These are phyloP conservation scores for Dioctria linearis DNA, from an alignment of 2,888 invertebrate genomes.

Conservation along the genomic window DNA sequence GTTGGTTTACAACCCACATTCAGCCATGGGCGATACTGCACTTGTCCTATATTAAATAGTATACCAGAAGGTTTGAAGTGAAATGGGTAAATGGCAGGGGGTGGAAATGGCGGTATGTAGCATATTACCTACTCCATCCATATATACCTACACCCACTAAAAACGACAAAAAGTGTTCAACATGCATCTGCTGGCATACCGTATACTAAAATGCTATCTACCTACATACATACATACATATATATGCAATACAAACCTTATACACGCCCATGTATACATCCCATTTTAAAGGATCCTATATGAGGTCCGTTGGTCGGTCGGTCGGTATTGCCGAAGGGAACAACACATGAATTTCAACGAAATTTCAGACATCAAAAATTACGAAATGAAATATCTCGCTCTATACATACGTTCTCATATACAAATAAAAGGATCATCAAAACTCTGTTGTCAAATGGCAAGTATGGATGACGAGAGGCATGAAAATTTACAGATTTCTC, in stretches of 20 bases:
- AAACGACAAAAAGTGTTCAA: conserved; percentile 50
- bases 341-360: conserved; percentile 40
- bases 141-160: conserved; percentile 44
- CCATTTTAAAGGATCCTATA: conserved; percentile 38
- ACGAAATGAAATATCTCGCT: conserved; percentile 48
- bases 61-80: background rate
- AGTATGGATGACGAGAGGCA: too few relatives aligned
- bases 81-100: too few relatives aligned
- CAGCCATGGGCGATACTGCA: conserved; percentile 39
- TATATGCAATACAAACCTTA: conserved; percentile 14
- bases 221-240: conserved; percentile 10
- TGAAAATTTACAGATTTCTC: too few relatives aligned
- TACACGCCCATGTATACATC: conserved; percentile 23
- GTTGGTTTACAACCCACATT: conserved; percentile 23
- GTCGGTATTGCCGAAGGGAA: conserved; percentile 29
- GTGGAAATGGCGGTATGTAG: too few relatives aligned
- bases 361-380: conserved; percentile 49
- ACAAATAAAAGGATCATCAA: conserved; percentile 41
- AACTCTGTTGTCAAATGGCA: conserved; percentile 12
- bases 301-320: background rate
- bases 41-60: conserved; percentile 36
- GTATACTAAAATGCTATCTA: too few relatives aligned
- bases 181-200: conserved; percentile 41
- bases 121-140: background rate
- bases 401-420: conserved; percentile 2